These are phyloP conservation scores for Lerema accius DNA, from an alignment of 1,140 invertebrate genomes.

Conservation along the genomic window DNA sequence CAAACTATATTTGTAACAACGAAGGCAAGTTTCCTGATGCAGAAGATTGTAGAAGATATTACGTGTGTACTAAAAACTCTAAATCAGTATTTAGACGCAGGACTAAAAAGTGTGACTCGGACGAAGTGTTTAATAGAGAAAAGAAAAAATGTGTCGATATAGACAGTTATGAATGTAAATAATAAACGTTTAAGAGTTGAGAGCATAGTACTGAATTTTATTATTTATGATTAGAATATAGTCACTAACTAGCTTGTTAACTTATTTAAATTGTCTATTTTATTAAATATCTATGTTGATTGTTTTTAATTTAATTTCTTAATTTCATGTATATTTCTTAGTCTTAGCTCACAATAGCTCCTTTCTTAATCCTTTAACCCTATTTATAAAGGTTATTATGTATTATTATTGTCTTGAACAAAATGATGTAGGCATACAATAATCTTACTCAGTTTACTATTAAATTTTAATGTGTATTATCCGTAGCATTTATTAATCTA, in stretches of 20 bases:
- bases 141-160: slow-evolving; percentile 64
- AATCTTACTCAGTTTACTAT: neutral
- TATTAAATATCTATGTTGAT: too few relatives aligned
- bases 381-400: too few relatives aligned
- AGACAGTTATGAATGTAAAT: slow-evolving; percentile 64
- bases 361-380: too few relatives aligned
- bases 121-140: slow-evolving; percentile 63
- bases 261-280: too few relatives aligned
- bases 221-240: slow-evolving; percentile 1
- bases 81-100: slow-evolving; percentile 54
- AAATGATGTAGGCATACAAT: too few relatives aligned
- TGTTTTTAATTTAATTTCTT: too few relatives aligned
- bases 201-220: neutral
- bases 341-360: too few relatives aligned
- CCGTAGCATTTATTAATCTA: slow-evolving; percentile 33
- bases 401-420: too few relatives aligned
- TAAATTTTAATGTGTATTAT: slow-evolving; percentile 6
- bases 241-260: too few relatives aligned
- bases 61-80: slow-evolving; percentile 53
- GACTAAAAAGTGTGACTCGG: slow-evolving; percentile 59
- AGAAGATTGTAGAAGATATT: slow-evolving; percentile 64
- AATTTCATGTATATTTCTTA: too few relatives aligned
- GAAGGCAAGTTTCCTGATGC: slow-evolving; percentile 65
- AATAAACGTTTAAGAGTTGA: neutral
- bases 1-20: slow-evolving; percentile 45